Evolutionary conservation across 1,140 invertebrate genomes (phyloP).

Genomic region (Araneus ventricosus): DNA sequence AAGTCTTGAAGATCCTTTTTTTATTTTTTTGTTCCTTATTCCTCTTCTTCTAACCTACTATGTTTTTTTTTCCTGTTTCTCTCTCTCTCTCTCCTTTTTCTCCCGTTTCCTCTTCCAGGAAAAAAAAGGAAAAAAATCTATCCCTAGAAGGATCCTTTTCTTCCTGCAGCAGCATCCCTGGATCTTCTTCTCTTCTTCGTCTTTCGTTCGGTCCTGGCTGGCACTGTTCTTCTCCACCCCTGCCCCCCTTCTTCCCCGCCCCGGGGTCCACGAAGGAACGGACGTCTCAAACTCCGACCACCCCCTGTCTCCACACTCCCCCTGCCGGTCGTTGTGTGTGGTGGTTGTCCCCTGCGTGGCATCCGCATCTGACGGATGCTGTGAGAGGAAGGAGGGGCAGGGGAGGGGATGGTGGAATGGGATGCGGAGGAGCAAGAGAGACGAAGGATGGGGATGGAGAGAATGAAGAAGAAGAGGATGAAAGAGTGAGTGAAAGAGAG

Average conservation of each 20-base stretch:
- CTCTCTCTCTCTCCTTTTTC: slow-evolving; percentile 10
- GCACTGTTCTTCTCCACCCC: background rate
- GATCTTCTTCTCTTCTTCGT: slow-evolving; percentile 22
- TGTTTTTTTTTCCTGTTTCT: background rate
- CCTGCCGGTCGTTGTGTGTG: background rate
- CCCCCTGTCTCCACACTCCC: background rate
- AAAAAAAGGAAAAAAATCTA: background rate
- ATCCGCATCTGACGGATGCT: slow-evolving; percentile 67
- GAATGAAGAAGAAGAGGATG: background rate
- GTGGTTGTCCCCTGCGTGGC: slow-evolving; percentile 69
- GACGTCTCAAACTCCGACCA: background rate
- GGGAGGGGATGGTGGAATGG: background rate
- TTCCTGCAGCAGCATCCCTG: slow-evolving; percentile 13
- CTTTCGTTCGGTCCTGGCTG: background rate
- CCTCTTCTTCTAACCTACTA: slow-evolving; percentile 25
- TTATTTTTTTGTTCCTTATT: slow-evolving; percentile 33
- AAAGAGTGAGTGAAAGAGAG: slow-evolving; percentile 19
- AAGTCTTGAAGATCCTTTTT: slow-evolving; percentile 63
- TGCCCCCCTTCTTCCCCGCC: slow-evolving; percentile 11
- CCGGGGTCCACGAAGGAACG: slow-evolving; percentile 34
- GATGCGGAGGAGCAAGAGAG: slow-evolving; percentile 22
- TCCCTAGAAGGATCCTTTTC: slow-evolving; percentile 38
- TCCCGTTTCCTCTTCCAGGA: background rate
- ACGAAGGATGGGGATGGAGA: background rate
- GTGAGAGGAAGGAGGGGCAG: slow-evolving; percentile 38